phyloP scores from a whole-genome alignment of 2,113 vertebrate species.

The Prunella fulvescens region DNA sequence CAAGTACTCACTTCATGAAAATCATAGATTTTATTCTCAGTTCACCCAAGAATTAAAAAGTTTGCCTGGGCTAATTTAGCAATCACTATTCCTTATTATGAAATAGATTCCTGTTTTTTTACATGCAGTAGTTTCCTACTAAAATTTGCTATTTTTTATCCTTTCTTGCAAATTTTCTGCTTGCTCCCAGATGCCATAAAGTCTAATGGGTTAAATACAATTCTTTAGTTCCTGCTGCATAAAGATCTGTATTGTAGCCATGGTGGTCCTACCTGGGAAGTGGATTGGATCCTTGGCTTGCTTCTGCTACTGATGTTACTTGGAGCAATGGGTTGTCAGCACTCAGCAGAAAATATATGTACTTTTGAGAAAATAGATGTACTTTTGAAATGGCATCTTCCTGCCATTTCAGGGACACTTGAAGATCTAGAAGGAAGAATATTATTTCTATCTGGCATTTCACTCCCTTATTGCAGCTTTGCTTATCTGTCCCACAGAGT shows the following conservation, averaged over 20 bases:
- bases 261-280: neutral
- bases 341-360: neutral
- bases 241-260: fast-evolving
- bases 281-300: neutral
- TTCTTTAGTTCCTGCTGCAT: neutral
- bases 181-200: neutral
- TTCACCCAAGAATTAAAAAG: neutral
- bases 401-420: neutral
- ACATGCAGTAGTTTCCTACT: neutral
- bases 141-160: neutral
- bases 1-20: neutral
- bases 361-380: neutral
- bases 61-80: neutral
- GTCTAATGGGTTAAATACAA: neutral
- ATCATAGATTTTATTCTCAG: neutral
- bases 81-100: neutral
- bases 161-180: neutral
- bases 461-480: neutral
- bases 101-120: neutral
- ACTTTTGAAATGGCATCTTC: neutral
- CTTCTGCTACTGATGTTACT: neutral
- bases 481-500: neutral
- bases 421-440: neutral
- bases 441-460: neutral
- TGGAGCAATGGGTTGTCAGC: neutral